Percentiles rank a stretch among this genome's conserved stretches.
phyloP scores from a whole-genome alignment of 1,140 invertebrate species.

The Rhyzopertha dominica region DNA sequence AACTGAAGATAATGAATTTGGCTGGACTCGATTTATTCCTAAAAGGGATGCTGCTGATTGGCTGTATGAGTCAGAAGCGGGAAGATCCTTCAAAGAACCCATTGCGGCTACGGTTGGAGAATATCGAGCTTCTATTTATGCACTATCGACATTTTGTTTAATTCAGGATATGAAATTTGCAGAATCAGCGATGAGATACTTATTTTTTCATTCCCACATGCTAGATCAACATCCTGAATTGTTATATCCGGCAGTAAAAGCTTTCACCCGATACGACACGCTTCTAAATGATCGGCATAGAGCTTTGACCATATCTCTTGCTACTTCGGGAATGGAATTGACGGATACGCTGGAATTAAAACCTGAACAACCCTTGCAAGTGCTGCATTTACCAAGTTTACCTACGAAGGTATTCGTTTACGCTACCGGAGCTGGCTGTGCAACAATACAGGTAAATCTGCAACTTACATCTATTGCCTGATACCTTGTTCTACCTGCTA shows the following conservation, averaged over 20 bases:
- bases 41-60: conserved; percentile 53
- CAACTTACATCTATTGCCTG: too few relatives aligned
- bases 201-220: conserved; percentile 58
- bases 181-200: conserved; percentile 57
- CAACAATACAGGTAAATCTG: conserved; percentile 54
- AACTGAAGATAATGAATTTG: conserved; percentile 60
- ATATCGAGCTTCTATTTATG: conserved; percentile 48
- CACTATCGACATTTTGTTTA: conserved; percentile 45
- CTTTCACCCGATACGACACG: conserved; percentile 52
- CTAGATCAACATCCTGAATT: conserved; percentile 56
- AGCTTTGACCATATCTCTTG: conserved; percentile 56
- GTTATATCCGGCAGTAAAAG: conserved; percentile 54
- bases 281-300: conserved; percentile 55
- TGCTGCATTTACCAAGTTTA: conserved; percentile 54
- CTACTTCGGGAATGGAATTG: conserved; percentile 61
- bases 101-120: conserved; percentile 47
- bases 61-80: conserved; percentile 53
- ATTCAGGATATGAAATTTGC: conserved; percentile 55
- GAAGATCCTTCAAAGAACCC: conserved; percentile 44
- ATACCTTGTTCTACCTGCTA: too few relatives aligned
- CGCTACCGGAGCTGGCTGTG: conserved; percentile 60
- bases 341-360: conserved; percentile 58
- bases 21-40: conserved; percentile 52
- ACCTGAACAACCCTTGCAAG: conserved; percentile 49
- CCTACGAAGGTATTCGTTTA: conserved; percentile 63